Conservation (phyloP, 2,113 vertebrate genomes). For the Mobula hypostoma region DNA sequence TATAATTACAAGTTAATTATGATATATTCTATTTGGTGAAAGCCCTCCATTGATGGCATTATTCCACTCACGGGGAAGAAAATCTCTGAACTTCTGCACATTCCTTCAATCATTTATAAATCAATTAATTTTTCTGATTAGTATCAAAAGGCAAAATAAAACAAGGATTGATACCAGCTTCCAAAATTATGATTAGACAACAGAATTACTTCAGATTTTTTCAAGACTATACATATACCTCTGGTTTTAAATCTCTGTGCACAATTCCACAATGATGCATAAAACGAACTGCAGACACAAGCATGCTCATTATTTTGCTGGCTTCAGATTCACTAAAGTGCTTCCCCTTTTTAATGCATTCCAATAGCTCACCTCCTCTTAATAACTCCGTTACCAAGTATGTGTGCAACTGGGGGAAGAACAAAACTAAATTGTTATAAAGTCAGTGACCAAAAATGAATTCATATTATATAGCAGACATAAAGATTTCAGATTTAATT, state of each 20-base stretch:
- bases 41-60: background rate
- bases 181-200: background rate
- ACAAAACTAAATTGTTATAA: background rate
- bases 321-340: conserved; percentile 33
- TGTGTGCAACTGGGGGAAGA: conserved; percentile 17
- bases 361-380: conserved; percentile 11
- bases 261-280: conserved; percentile 31
- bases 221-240: conserved; percentile 10
- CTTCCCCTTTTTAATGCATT: conserved; percentile 29
- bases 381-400: conserved; percentile 22
- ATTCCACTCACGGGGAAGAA: background rate
- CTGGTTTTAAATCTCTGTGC: conserved; percentile 35
- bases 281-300: conserved; percentile 27
- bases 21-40: background rate
- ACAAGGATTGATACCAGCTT: background rate
- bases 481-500: background rate
- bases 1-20: background rate
- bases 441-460: background rate
- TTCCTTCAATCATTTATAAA: background rate
- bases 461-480: background rate
- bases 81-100: background rate
- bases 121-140: background rate
- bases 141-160: background rate
- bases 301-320: conserved; percentile 15
- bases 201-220: background rate